Evolutionary conservation across 2,797 vertebrate species (phyloP).

Genomic region (Clangula hyemalis): DNA sequence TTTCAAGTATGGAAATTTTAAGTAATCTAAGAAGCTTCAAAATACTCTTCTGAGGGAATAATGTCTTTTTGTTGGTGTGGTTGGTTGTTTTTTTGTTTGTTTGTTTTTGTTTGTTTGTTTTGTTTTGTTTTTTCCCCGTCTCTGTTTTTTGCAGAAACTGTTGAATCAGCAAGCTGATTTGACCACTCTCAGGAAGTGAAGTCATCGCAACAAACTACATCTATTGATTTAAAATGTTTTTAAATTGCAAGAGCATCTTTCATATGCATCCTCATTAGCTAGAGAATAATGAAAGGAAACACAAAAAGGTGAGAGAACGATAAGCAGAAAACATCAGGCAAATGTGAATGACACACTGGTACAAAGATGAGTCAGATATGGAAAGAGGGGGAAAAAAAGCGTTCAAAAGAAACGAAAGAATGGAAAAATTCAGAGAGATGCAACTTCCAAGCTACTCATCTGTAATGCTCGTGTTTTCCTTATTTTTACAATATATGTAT

Average conservation of each 20-base stretch:
- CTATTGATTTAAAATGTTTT: neutral
- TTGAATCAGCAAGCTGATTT: neutral
- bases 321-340: neutral
- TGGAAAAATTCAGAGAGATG: neutral
- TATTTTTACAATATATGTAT: neutral
- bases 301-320: neutral
- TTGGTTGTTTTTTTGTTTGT: accelerated
- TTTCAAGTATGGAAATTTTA: neutral
- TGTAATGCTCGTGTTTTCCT: neutral
- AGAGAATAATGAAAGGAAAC: neutral
- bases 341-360: neutral
- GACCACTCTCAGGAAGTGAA: neutral
- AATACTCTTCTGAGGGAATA: neutral
- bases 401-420: neutral
- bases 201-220: neutral
- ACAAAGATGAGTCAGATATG: neutral
- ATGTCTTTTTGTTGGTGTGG: neutral
- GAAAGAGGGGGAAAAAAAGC: neutral
- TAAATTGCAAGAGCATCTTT: neutral
- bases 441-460: neutral
- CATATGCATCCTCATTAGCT: neutral
- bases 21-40: neutral
- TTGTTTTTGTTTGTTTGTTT: accelerated
- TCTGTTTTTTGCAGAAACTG: neutral
- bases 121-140: too few species aligned